Percentiles rank a stretch among this genome's conserved stretches.
Evolutionary conservation across 2,113 vertebrate species (phyloP).

Genomic region (Aegotheles bennettii): DNA sequence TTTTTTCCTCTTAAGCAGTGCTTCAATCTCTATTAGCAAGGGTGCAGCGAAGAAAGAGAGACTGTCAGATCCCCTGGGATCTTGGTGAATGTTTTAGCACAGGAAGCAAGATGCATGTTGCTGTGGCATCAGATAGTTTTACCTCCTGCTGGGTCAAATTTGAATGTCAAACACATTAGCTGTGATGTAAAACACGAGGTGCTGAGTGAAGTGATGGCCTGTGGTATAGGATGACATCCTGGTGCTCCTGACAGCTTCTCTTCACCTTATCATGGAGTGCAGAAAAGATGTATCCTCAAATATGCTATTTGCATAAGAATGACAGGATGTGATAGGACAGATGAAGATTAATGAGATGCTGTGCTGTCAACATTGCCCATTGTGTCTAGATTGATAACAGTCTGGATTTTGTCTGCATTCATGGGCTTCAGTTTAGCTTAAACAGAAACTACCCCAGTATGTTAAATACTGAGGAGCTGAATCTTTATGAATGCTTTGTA

Average conservation of each 20-base stretch:
- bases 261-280: constrained; percentile 45
- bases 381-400: constrained; percentile 72
- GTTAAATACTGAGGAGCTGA: background rate
- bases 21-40: constrained; percentile 20
- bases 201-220: constrained; percentile 62
- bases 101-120: constrained; percentile 71
- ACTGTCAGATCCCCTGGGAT: constrained; percentile 5
- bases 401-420: constrained; percentile 60
- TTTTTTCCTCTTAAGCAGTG: background rate
- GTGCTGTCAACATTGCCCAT: constrained; percentile 70
- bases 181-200: constrained; percentile 60
- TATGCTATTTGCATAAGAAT: constrained; percentile 79
- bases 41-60: background rate
- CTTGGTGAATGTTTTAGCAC: constrained; percentile 50
- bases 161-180: constrained; percentile 67
- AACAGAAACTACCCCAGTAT: background rate
- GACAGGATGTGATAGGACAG: constrained; percentile 78
- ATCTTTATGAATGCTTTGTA: background rate
- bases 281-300: constrained; percentile 62
- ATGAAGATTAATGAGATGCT: constrained; percentile 80
- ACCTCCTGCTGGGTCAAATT: constrained; percentile 66
- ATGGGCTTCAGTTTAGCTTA: background rate
- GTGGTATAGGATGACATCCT: constrained; percentile 45
- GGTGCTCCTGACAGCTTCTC: constrained; percentile 44
- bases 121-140: constrained; percentile 72